phyloP scores from a whole-genome alignment of 2,113 vertebrate species.

The Isurus oxyrinchus region DNA sequence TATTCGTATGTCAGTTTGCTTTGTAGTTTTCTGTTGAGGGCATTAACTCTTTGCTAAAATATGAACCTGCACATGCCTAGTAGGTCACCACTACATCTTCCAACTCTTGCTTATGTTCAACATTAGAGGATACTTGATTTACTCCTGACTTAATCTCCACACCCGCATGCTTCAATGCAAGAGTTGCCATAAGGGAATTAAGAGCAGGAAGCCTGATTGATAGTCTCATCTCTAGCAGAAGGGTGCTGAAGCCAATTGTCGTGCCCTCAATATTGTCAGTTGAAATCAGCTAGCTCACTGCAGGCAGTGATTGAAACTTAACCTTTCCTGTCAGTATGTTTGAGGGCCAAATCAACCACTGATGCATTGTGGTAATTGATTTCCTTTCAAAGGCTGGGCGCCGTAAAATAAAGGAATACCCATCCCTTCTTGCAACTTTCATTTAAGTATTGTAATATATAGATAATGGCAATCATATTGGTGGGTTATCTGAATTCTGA shows the following conservation, averaged over 20 bases:
- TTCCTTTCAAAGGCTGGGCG: background rate
- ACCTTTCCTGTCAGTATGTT: background rate
- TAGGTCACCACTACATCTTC: background rate
- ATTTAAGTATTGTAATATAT: background rate
- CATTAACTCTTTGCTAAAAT: background rate
- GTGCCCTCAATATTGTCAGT: background rate
- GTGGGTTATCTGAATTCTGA: background rate
- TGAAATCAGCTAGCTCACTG: background rate
- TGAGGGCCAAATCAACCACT: background rate
- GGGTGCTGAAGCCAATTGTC: background rate
- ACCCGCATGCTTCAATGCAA: background rate
- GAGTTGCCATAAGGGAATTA: background rate
- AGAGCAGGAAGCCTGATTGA: background rate
- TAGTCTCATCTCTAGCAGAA: background rate
- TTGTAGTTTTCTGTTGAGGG: background rate
- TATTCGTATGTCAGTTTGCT: background rate
- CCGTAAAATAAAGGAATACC: background rate
- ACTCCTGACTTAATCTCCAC: background rate
- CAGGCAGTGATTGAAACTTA: background rate
- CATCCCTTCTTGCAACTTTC: background rate
- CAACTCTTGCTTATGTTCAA: background rate
- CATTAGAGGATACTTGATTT: background rate
- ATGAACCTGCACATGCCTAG: background rate
- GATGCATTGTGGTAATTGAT: background rate
- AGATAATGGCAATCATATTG: background rate